Conservation (phyloP, 2,888 invertebrate genomes). For the Oscheius myriophilus region DNA sequence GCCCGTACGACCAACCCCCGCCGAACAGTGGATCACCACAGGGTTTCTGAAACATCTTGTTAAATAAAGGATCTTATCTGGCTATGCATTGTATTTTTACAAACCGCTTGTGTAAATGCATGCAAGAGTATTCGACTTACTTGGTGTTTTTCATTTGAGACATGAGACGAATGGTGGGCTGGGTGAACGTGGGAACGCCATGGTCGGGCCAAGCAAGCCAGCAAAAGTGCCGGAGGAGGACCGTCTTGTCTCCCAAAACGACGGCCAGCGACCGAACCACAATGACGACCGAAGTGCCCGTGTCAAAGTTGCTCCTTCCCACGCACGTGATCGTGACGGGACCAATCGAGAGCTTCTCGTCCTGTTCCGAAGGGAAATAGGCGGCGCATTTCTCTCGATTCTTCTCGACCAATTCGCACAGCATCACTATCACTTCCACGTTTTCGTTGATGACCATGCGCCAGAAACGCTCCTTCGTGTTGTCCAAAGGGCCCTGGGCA, state of each 20-base stretch:
- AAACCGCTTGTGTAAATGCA: too few species aligned
- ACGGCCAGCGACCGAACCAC: constrained; percentile 23
- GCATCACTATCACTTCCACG: constrained; percentile 40
- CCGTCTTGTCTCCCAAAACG: constrained; percentile 6
- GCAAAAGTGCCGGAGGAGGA: constrained; percentile 29
- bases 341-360: constrained; percentile 30
- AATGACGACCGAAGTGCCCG: background rate
- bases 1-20: constrained; percentile 6
- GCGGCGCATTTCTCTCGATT: constrained; percentile 39
- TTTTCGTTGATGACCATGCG: constrained; percentile 48
- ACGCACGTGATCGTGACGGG: constrained; percentile 9
- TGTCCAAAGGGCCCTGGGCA: constrained; percentile 53
- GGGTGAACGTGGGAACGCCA: constrained; percentile 34
- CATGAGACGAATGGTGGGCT: constrained; percentile 28
- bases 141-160: constrained; percentile 10
- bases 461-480: constrained; percentile 57
- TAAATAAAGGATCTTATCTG: too few species aligned
- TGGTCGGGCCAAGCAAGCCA: constrained; percentile 44
- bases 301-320: background rate
- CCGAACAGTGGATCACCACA: constrained; percentile 6
- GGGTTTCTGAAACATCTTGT: constrained; percentile 9
- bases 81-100: too few species aligned
- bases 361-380: constrained; percentile 37
- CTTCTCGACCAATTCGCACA: constrained; percentile 43
- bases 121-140: too few species aligned